phyloP scores from a whole-genome alignment of 2,113 vertebrate species.

The Antechinus stuartii region DNA sequence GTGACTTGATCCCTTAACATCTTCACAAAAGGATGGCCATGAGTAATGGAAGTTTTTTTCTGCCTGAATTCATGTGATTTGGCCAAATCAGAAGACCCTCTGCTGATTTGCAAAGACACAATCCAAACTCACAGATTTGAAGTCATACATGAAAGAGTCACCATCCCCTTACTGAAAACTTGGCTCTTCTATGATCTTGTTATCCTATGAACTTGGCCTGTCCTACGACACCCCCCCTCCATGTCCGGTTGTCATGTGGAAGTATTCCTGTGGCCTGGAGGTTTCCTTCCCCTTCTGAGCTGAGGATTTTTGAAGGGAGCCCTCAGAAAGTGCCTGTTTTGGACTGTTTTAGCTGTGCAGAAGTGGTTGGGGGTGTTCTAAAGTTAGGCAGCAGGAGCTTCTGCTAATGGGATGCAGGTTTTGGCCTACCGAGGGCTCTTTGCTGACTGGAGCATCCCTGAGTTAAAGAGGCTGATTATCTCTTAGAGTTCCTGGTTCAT shows the following conservation, averaged over 20 bases:
- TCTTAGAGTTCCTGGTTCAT: not conserved
- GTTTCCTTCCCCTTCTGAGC: not conserved
- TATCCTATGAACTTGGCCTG: too few relatives aligned
- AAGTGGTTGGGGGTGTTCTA: not conserved
- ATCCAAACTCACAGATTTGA: not conserved
- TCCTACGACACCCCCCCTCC: too few relatives aligned
- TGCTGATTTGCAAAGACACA: not conserved
- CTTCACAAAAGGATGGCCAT: not conserved
- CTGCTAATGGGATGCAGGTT: not conserved
- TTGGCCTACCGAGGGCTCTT: not conserved
- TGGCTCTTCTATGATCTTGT: not conserved
- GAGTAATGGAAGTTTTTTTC: not conserved
- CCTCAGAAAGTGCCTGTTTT: not conserved
- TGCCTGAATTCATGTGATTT: not conserved
- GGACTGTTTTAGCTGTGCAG: not conserved
- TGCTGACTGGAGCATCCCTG: not conserved
- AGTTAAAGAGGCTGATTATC: not conserved
- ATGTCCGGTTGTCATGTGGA: not conserved
- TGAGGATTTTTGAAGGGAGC: not conserved
- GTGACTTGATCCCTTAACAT: not conserved
- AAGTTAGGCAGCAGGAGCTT: not conserved
- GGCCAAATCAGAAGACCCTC: not conserved
- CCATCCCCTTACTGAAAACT: not conserved
- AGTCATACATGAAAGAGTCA: not conserved
- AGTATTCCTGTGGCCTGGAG: not conserved